Conservation (phyloP, 2,113 vertebrate species). For the Eulacestoma nigropectus region DNA sequence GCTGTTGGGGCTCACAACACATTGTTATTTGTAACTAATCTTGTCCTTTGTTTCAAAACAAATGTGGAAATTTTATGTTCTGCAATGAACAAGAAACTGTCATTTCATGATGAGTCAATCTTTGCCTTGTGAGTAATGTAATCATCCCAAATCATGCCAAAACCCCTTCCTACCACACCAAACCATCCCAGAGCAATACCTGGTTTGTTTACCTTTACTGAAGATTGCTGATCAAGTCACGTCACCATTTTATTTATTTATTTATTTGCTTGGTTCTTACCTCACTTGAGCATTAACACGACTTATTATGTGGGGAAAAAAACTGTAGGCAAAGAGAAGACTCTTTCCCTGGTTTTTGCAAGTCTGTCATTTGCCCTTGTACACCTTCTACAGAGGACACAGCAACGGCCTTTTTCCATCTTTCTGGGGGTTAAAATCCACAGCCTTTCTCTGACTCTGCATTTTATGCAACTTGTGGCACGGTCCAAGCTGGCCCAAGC, state of each 20-base stretch:
- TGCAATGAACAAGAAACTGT: background rate
- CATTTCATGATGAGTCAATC: slow-evolving; percentile 5
- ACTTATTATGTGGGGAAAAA: background rate
- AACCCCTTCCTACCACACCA: background rate
- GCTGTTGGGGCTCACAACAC: background rate
- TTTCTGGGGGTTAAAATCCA: background rate
- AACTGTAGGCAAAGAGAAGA: background rate
- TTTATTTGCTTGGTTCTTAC: background rate
- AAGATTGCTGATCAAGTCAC: background rate
- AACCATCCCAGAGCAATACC: slow-evolving; percentile 3
- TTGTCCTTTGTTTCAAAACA: background rate
- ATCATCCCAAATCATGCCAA: background rate
- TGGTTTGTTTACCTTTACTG: background rate
- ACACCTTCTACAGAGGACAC: background rate
- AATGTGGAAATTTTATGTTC: background rate
- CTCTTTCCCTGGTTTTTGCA: background rate
- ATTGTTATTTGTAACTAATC: background rate
- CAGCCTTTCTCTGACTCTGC: background rate
- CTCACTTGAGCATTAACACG: background rate
- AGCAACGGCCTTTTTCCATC: background rate
- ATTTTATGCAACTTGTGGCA: background rate
- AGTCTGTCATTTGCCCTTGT: no score
- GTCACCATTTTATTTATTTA: background rate
- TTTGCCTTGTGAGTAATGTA: background rate
- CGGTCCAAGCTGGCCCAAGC: background rate